phyloP scores from a whole-genome alignment of 2,888 invertebrate genomes.

The Agrochola lota region DNA sequence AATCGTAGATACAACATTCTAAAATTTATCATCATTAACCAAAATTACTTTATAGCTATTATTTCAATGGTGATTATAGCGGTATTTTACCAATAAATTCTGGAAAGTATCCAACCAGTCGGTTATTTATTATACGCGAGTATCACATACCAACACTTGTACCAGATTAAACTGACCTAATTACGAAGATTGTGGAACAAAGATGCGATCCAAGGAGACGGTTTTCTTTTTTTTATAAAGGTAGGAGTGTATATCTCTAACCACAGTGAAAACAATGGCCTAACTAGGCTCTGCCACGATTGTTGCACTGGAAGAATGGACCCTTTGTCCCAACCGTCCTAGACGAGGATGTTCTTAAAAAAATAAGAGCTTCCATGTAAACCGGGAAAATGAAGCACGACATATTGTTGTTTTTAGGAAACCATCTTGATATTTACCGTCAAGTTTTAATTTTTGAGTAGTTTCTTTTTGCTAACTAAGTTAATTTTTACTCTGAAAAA shows the following conservation, averaged over 20 bases:
- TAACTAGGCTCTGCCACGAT: slow-evolving; percentile 81
- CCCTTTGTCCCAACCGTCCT: slow-evolving; percentile 78
- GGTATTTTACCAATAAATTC: slow-evolving; percentile 39
- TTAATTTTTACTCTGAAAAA: slow-evolving; percentile 39
- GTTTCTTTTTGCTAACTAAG: not conserved
- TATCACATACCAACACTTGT: slow-evolving; percentile 51
- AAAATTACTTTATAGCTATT: slow-evolving; percentile 24
- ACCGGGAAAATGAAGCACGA: slow-evolving; percentile 65
- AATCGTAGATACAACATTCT: slow-evolving; percentile 1
- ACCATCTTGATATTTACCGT: slow-evolving; percentile 19
- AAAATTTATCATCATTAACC: slow-evolving; percentile 16
- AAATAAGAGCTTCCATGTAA: slow-evolving; percentile 66
- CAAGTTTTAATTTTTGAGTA: slow-evolving; percentile 12
- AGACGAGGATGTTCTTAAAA: slow-evolving; percentile 75
- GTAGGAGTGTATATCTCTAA: slow-evolving; percentile 70
- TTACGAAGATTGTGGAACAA: slow-evolving; percentile 52
- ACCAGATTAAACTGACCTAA: slow-evolving; percentile 63
- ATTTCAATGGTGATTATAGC: slow-evolving; percentile 27
- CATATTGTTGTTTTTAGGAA: slow-evolving; percentile 53
- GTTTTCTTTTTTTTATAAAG: slow-evolving; percentile 73
- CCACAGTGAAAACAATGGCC: slow-evolving; percentile 79
- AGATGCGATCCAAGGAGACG: slow-evolving; percentile 31
- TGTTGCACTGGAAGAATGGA: slow-evolving; percentile 80
- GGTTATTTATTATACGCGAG: slow-evolving; percentile 49
- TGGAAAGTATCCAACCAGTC: slow-evolving; percentile 58